Base-by-base conservation (phyloP, 2,797 vertebrate species). In the Sphenodon punctatus region DNA sequence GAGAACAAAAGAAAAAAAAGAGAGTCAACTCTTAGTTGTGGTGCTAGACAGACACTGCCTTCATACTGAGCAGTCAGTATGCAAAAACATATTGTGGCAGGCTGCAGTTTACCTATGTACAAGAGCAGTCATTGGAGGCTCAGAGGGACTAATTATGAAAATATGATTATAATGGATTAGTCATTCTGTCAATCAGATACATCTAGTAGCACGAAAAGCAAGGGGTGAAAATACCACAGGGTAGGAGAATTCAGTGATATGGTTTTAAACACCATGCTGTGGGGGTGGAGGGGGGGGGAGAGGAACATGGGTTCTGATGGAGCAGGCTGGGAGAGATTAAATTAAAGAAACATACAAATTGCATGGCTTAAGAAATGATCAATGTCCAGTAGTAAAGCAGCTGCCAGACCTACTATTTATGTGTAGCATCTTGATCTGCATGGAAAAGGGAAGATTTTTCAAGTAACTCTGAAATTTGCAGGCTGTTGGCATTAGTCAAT, bases 91-190 rank as follows among this genome's bases (percentile, higher is more conserved):
- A 89, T 78, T 92, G 82, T 83, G 69, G 87, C 93, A 94, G 88
- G 84, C 90, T 88, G 82, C 45, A 86, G 91, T 86, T 90, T 95
- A 95, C 94, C 93, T 94, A 88, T 87, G 91, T 78, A 72, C 89
- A 82, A 6, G 12, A 87, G 84, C 89, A 94, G 90, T 83, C 94
- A 90, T 80, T 0, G 4, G 10, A 82, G 92, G 92, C 95, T 95
- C 95, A 0, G 83, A 87, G 95, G 95, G 95, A 95, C 94, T 96
- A 95, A 96, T 96, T 95, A 96, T 74, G 43, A 94, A 96, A 95
- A 95, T 95, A 93, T 89, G 88, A 95, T 96, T 95, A 94, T 68
- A 91, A 92, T 94, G 90, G 95, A 96, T 96, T 96, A 96, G 94
- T 89, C 88, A 92, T 93, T 92, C 93, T 95, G 95, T 96, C 95